These are phyloP conservation scores for Catostomus latipinnis DNA, from an alignment of 2,797 vertebrate genomes.

Conservation along the genomic window DNA sequence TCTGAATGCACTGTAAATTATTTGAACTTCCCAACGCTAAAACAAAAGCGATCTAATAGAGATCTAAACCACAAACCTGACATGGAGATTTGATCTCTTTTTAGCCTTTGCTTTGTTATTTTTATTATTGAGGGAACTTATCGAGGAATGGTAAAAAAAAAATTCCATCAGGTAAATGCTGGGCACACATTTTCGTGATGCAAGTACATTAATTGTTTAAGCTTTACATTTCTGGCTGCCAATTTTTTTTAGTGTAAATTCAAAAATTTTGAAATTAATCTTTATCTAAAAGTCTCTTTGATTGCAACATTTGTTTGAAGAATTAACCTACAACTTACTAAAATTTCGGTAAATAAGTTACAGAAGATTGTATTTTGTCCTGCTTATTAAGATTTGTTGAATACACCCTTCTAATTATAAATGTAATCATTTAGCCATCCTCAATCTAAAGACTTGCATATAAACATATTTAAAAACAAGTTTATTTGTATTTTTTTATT, in stretches of 20 bases:
- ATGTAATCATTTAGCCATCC: background rate
- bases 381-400: background rate
- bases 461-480: background rate
- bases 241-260: too few species aligned
- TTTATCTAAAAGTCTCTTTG: too few species aligned
- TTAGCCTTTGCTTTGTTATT: too few species aligned
- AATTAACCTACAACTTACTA: background rate
- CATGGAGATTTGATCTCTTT: too few species aligned
- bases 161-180: background rate
- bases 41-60: too few species aligned
- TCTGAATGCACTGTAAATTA: too few species aligned
- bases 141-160: too few species aligned
- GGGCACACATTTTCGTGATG: background rate
- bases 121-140: too few species aligned
- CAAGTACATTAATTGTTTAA: background rate
- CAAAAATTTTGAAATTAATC: too few species aligned
- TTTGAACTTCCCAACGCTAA: too few species aligned
- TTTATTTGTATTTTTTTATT: background rate
- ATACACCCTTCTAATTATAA: background rate
- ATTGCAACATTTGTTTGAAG: background rate
- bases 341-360: background rate
- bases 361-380: background rate
- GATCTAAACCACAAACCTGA: too few species aligned
- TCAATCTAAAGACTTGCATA: background rate
- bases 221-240: too few species aligned